Evolutionary conservation across 1,140 invertebrate genomes (phyloP), one percentile per base, ranked within the genome.

Genomic region (Pararge aegeria): DNA sequence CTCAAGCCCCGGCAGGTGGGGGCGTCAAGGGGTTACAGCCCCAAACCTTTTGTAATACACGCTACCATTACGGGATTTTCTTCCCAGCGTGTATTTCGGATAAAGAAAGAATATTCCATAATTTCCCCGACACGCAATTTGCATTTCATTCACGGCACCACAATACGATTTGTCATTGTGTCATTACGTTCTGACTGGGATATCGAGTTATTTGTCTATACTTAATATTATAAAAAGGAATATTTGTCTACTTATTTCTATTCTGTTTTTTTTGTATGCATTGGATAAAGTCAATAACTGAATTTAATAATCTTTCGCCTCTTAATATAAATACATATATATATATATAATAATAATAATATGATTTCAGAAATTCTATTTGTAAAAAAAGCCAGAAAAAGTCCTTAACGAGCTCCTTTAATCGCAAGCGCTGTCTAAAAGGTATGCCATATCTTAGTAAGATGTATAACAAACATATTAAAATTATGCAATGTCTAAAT

Each of bases 41-140:
- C 70, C 70, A 64, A 63, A 68, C 64, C 69, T 68, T 72, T 75
- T 75, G 72, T 75, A 64, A 64, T 65, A 58, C 56, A 66, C 55
- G 63, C 65, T 34, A 50, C 64, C 68, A 75, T 75, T 68, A 69
- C 61, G 61, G 48, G 55, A 61, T 66, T 70, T 66, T 65, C 58
- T 67, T 70, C 73, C 30, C 70, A 68, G 68, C 73, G 62, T 68
- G 70, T 59, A 63, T 65, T 63, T 66, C 40, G 59, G 55, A 51
- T 64, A 51, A 24, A 24, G 24, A 70, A 73, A 75, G 73, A 70
- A 65, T 68, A 62, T 63, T 57, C 50, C 42, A 64, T 69, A 68
- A 70, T 70, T 55, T 70, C 50, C 51, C 52, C 63, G 63, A 61
- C 68, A 70, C 71, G 66, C 63, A 69, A 70, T 76, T 74, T 67